Evolutionary conservation across 2,113 vertebrate genomes (phyloP), one percentile per base, ranked within the genome.

Genomic region (Chloroceryle aenea): DNA sequence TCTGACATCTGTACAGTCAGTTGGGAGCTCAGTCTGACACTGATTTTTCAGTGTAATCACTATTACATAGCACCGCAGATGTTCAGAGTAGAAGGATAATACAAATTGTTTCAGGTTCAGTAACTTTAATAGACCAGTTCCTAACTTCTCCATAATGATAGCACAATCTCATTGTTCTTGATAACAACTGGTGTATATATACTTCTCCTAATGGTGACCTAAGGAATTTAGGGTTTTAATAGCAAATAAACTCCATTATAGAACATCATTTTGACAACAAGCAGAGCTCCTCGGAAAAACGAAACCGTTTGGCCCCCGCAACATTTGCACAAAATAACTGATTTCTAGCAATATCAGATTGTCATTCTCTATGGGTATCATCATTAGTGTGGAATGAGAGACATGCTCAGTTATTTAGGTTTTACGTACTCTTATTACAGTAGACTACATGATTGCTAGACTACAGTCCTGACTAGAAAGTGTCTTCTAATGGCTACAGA

Each of bases 31-130:
- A 75, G 61, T 45, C 64, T 93, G 82, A 93, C 58, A 66, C 71
- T 48, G 75, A 80, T 80, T 95, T 94, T 94, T 97, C 78, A 74
- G 45, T 83, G 67, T 80, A 93, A 79, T 91, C 71, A 76, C 53
- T 82, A 55, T 68, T 88, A 87, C 36, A 50, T 71, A 63, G 20
- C 38, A 85, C 20, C 5, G 9, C 53, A 95, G 53, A 77, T 80
- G 23, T 80, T 93, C 63, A 80, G 62, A 95, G 69, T 34, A 77
- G 14, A 88, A 91, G 73, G 89, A 56, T 47, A 85, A 71, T 47
- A 45, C 34, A 80, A 87, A 26, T 27, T 71, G 15, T 83, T 69
- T 58, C 85, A 85, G 19, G 34, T 69, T 89, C 23, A 78, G 30
- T 47, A 81, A 12, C 20, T 63, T 74, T 50, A 69, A 53, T 38